Evolutionary conservation across 2,888 invertebrate species (phyloP), one percentile per base, ranked within the genome.

Genomic region (Trachelus troglodyta): DNA sequence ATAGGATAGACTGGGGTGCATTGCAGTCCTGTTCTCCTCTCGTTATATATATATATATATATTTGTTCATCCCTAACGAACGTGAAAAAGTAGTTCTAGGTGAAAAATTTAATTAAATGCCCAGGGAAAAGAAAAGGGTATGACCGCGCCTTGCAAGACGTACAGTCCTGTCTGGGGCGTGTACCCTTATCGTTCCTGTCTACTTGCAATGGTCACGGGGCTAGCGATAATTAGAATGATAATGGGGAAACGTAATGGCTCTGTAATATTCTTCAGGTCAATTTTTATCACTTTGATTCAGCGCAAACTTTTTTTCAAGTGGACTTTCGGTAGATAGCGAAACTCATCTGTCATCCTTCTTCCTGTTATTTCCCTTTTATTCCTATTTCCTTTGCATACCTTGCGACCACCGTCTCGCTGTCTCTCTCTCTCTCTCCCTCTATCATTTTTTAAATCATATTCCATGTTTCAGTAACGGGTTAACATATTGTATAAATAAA

Each of bases 81-180:
- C 79, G 83, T 9, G 23, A 1, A 23, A 1, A 56, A 56, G 23
- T 56, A 56, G 56, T 75, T 78, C 77, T 79, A 71, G 78, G 73
- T 74, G 81, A 83, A 84, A 85, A 85, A 85, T 84, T 86, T 86
- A 87, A 86, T 86, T 87, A 86, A 86, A 85, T 82, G 82, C 76
- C 75, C 75, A 80, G 4, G 56, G 79, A 35, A 83, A 80, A 83
- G 77, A 81, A 81, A 78, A 79, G 80, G 77, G 77, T 83, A 77
- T 76, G 75, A 77, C 77, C 78, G 73, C 83, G 75, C 81, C 81
- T 81, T 73, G 74, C 79, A 79, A 81, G 83, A 78, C 80, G 81
- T 79, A 80, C 83, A 74, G 80, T 73, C 77, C 81, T 74, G 56
- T 56, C 56, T 56, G 56, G 56, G 56, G 23, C 23, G 56, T 23